Percentiles rank a stretch among this genome's conserved stretches.
Evolutionary conservation across 2,888 invertebrate species (phyloP).

Genomic region (Endotricha flammealis): DNA sequence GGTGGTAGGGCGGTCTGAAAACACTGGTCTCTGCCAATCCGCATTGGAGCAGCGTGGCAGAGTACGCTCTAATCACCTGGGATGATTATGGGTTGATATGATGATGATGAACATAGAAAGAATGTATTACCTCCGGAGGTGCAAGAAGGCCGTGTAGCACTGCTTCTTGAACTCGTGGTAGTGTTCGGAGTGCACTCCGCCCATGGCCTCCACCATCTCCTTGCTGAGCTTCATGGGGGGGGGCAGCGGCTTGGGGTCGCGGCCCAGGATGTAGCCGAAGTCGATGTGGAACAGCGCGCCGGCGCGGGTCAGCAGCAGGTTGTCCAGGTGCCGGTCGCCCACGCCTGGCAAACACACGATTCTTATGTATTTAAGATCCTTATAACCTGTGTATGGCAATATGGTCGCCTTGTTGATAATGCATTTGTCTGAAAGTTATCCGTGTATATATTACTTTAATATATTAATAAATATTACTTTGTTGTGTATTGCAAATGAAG

Average conservation of each 20-base stretch:
- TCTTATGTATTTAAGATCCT: no score
- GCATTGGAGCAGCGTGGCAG: no score
- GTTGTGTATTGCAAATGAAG: no score
- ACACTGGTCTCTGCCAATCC: no score
- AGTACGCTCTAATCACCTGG: no score
- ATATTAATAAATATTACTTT: not conserved
- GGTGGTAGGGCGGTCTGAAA: no score
- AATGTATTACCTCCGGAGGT: constrained; percentile 92
- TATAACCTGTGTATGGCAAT: no score
- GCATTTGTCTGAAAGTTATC: no score
- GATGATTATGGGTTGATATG: no score
- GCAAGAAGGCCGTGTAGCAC: constrained; percentile 97
- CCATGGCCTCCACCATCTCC: constrained; percentile 99
- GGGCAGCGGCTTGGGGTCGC: constrained; percentile 98
- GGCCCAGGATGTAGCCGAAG: constrained; percentile 97
- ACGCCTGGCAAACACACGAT: constrained; percentile 88
- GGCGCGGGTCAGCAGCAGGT: constrained; percentile 92
- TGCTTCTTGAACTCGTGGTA: constrained; percentile 96
- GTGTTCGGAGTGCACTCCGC: constrained; percentile 92
- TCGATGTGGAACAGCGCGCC: constrained; percentile 98
- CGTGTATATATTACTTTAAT: no score
- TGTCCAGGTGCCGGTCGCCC: constrained; percentile 98
- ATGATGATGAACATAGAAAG: no score
- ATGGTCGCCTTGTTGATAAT: no score
- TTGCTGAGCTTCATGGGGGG: constrained; percentile 99